A percentile compares a stretch with the other conserved stretches of the same genome.
Evolutionary conservation across 1,140 invertebrate species (phyloP).

Genomic region (Neodiprion virginianus): DNA sequence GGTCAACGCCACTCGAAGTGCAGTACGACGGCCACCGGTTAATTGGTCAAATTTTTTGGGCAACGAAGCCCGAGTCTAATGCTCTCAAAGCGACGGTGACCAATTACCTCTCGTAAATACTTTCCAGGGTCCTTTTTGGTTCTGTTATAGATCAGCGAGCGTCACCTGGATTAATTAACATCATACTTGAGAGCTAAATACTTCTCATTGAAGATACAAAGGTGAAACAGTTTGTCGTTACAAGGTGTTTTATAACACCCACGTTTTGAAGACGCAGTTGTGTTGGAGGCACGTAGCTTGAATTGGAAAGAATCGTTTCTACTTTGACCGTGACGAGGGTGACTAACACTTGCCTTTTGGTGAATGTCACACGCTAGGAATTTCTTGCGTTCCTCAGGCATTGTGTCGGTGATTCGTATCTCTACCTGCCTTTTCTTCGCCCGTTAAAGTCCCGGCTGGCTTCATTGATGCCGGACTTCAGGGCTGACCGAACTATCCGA

Average conservation of each 20-base stretch:
- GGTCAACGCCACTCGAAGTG: too few relatives aligned
- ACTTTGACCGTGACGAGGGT: slow-evolving; percentile 6
- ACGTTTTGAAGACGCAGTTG: too few relatives aligned
- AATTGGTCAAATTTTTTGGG: too few relatives aligned
- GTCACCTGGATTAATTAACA: too few relatives aligned
- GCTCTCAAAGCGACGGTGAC: too few relatives aligned
- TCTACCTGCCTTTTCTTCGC: slow-evolving; percentile 1
- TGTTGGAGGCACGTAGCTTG: too few relatives aligned
- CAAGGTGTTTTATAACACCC: neutral
- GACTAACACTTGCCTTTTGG: slow-evolving; percentile 7
- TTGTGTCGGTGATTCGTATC: neutral
- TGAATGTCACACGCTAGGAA: slow-evolving; percentile 4
- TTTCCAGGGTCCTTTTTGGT: too few relatives aligned
- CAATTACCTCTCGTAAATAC: too few relatives aligned
- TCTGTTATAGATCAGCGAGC: too few relatives aligned
- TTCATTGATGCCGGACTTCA: neutral
- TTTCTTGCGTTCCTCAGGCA: neutral
- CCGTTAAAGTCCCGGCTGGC: neutral
- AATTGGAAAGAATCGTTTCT: slow-evolving; percentile 6
- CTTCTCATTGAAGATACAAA: neutral
- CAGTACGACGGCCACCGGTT: too few relatives aligned
- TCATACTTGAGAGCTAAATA: neutral
- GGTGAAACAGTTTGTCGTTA: neutral
- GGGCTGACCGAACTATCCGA: too few relatives aligned
- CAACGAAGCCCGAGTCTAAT: too few relatives aligned